Conservation (phyloP, 2,888 invertebrate genomes). For the Drosophila anceps region DNA sequence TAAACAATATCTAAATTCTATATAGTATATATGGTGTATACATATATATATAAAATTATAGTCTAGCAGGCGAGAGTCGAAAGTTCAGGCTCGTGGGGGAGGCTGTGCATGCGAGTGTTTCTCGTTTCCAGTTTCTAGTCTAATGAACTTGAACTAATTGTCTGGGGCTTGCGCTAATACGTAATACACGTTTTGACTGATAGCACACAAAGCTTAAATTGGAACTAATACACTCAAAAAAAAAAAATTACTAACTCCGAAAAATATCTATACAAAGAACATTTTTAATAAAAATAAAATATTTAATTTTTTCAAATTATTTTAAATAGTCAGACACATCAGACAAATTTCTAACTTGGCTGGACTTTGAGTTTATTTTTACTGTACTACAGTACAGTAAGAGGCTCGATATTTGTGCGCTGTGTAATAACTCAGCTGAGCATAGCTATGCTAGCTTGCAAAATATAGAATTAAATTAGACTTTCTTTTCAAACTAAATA, state of each 20-base stretch:
- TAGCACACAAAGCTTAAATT: neutral
- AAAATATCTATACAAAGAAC: no score
- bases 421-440: neutral
- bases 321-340: no score
- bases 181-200: slow-evolving; percentile 13
- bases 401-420: no score
- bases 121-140: slow-evolving; percentile 15
- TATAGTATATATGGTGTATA: neutral
- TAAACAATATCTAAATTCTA: slow-evolving; percentile 11
- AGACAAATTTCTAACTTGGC: no score
- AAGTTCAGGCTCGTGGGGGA: slow-evolving; percentile 51
- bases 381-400: neutral
- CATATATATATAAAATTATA: slow-evolving; percentile 8
- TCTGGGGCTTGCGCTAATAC: slow-evolving; percentile 15
- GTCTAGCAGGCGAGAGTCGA: slow-evolving; percentile 37
- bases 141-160: slow-evolving; percentile 76
- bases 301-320: no score
- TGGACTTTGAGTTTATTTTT: neutral
- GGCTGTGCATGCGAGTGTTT: slow-evolving; percentile 3
- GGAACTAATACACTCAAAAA: neutral
- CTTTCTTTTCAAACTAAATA: neutral
- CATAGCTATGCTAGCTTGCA: neutral
- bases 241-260: no score
- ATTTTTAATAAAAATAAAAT: no score
- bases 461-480: neutral